Evolutionary conservation across 1,140 invertebrate genomes (phyloP), one percentile per base, ranked within the genome.

Genomic region (Lepidostoma basale): DNA sequence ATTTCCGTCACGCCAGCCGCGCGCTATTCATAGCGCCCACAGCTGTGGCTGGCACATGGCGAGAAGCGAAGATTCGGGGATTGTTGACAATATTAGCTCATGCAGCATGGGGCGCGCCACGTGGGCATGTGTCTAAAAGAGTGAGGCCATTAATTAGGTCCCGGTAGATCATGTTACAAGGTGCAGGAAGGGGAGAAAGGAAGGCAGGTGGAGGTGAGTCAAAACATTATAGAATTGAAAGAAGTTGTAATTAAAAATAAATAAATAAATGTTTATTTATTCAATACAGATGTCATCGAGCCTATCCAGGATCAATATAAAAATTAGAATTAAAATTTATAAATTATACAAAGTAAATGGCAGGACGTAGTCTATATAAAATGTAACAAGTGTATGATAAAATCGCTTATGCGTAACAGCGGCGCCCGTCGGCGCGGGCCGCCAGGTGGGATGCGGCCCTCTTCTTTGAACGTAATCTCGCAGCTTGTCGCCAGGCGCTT

Each of bases 371-470:
- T 69, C 45, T 65, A 63, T 72, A 72, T 73, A 73, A 72, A 73
- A 73, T 73, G 70, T 73, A 73, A 73, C 70, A 73, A 73, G 40
- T 69, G 59, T 67, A 73, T 73, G 70, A 73, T 69, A 73, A 49
- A 66, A 68, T 59, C 54, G 54, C 30, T 40, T 73, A 63, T 67
- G 64, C 67, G 62, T 72, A 72, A 72, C 67, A 72, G 70, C 95
- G 87, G 85, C 91, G 85, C 91, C 94, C 23, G 88, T 88, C 70
- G 93, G 92, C 67, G 93, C 92, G 52, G 95, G 95, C 93, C 83
- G 94, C 93, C 79, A 93, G 93, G 76, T 93, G 91, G 90, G 93
- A 93, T 65, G 92, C 85, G 76, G 94, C 92, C 71, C 90, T 93
- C 92, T 76, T 22, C 28, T 49, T 23, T 95, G 80, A 25, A 90